Evolutionary conservation across 2,113 vertebrate species (phyloP), one percentile per base, ranked within the genome.

Genomic region (Dicrurus megarhynchus): DNA sequence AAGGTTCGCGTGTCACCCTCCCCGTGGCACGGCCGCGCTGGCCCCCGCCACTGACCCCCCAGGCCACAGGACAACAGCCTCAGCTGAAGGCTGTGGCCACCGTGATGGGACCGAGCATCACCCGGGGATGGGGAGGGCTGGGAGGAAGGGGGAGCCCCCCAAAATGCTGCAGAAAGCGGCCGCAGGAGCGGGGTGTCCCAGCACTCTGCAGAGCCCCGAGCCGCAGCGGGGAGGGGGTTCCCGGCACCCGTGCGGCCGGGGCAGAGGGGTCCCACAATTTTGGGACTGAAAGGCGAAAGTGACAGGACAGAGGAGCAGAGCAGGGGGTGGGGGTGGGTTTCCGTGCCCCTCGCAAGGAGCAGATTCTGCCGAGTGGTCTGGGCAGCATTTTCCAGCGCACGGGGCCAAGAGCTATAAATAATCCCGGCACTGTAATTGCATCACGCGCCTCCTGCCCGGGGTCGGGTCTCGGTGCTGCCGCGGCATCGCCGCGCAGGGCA

Each of bases 321-420:
- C 41, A 39, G 49, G 28, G 14, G 5, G 4, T 15, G 30, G 24
- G 12, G 22, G 0, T 7, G 16, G 1, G 2, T 35, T 78, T 65
- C 63, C 18, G 2, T 46, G 65, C 47, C 67, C 70, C 67, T 49
- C 0, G 3, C 8, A 1, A 70, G 42, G 21, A 78, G 74, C 37
- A 39, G 52, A 1, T 67, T 55, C 47, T 68, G 73, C 13, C 7
- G 35, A 65, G 55, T 16, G 67, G 82, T 73, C 90, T n/a, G 77
- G 70, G 74, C 83, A 90, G 85, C 82, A 37, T 93, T 92, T 94
- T 87, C 74, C 95, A 17, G 28, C 8, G 3, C 19, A 10, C 15
- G 2, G 68, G 57, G 86, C 96, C 95, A 90, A 49, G 82, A 46
- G 82, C 82, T 95, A 95, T 93, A 95, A 96, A 97, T 95, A 96